Evolutionary conservation across 2,797 vertebrate species (phyloP).

Genomic region (Parauchenoglanis ngamensis): DNA sequence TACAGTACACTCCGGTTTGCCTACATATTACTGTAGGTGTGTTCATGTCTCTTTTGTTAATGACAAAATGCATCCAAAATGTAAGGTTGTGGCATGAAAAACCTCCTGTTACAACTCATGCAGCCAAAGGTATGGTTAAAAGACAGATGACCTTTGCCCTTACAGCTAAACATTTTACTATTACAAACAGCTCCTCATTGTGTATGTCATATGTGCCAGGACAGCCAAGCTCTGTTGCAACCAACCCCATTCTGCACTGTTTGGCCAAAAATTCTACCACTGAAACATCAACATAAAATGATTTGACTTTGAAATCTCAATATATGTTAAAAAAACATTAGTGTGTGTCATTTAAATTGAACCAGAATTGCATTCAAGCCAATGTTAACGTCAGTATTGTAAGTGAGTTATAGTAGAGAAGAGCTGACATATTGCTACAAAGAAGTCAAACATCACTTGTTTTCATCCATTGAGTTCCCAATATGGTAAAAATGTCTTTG

Average conservation of each 20-base stretch:
- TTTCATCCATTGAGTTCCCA: not conserved
- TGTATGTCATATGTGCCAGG: not conserved
- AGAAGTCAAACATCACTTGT: conserved; percentile 22
- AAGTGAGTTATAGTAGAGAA: conserved; percentile 12
- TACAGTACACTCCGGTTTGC: not conserved
- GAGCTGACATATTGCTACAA: not conserved
- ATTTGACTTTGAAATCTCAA: conserved; percentile 1
- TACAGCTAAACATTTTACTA: not conserved
- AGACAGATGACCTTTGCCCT: not conserved
- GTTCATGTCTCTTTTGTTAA: conserved; percentile 4
- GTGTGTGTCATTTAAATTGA: conserved; percentile 22
- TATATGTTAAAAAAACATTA: conserved; percentile 11
- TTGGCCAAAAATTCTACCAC: not conserved
- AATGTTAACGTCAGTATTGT: conserved; percentile 19
- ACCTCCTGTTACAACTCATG: not conserved
- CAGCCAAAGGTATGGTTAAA: not conserved
- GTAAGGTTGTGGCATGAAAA: not conserved
- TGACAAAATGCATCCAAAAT: not conserved
- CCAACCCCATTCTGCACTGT: not conserved
- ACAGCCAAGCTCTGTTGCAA: not conserved
- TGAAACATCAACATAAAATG: conserved; percentile 14
- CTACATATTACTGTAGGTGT: conserved; percentile 13
- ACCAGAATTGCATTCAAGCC: conserved; percentile 1
- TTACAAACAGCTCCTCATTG: not conserved
- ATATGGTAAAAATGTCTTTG: conserved; percentile 5